Conservation (phyloP, 2,888 invertebrate species). For the Anagyrus pseudococci region DNA sequence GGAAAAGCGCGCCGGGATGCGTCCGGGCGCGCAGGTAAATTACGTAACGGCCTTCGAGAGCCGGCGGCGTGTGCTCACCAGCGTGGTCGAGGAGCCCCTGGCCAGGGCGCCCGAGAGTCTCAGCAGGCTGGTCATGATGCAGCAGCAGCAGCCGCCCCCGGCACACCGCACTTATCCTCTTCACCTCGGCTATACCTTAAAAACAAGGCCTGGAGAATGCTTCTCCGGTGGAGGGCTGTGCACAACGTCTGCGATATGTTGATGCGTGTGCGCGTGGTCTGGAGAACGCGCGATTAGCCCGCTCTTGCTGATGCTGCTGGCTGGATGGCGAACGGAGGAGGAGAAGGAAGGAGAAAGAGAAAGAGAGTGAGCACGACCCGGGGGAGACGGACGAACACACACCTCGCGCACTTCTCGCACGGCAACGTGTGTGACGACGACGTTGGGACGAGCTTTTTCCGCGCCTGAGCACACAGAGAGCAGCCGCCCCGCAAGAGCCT, state of each 20-base stretch:
- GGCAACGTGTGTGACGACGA: conserved; percentile 45
- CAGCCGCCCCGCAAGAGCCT: too few relatives aligned
- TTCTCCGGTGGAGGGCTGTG: too few relatives aligned
- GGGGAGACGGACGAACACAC: background rate
- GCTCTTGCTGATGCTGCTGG: too few relatives aligned
- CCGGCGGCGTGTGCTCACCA: too few relatives aligned
- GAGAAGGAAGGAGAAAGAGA: background rate
- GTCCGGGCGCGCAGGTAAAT: background rate
- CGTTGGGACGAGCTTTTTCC: conserved; percentile 35
- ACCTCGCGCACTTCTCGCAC: conserved; percentile 56
- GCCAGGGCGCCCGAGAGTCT: conserved; percentile 53
- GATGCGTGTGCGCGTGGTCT: too few relatives aligned
- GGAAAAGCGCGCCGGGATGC: background rate
- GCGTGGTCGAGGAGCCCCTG: conserved; percentile 42
- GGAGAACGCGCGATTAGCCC: too few relatives aligned
- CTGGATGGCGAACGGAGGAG: too few relatives aligned
- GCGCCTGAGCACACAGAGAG: background rate
- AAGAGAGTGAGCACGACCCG: background rate
- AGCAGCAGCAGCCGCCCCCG: too few relatives aligned
- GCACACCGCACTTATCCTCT: background rate
- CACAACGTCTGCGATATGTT: too few relatives aligned
- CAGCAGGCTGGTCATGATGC: conserved; percentile 53
- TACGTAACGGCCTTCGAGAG: background rate
- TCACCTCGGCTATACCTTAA: too few relatives aligned
- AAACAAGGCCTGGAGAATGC: too few relatives aligned